phyloP scores from a whole-genome alignment of 92 coral and sea anemone genomes.

The Porites divaricata region DNA sequence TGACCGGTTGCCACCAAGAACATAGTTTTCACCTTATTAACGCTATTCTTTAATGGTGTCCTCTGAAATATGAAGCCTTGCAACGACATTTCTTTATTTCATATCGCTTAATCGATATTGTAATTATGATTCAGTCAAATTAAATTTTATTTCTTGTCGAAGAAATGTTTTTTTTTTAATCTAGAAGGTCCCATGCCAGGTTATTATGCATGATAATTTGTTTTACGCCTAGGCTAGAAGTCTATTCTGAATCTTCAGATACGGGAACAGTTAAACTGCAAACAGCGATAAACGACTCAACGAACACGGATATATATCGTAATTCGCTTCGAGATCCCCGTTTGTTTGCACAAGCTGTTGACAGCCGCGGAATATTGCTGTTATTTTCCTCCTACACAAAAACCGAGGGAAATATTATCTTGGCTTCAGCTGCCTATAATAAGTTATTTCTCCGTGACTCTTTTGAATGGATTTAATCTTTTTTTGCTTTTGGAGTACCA shows the following conservation, averaged over 20 bases:
- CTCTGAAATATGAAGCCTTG: not conserved
- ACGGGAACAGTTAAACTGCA: no score
- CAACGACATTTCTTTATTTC: slow-evolving; percentile 21
- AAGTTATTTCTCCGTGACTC: not conserved
- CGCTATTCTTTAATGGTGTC: slow-evolving; percentile 8
- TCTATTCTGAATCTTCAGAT: not conserved
- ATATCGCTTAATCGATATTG: slow-evolving; percentile 8
- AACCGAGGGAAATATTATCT: slow-evolving; percentile 19
- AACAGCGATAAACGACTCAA: not conserved
- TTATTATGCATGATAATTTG: not conserved
- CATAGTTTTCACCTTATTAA: slow-evolving; percentile 12
- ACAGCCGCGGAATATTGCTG: slow-evolving; percentile 18
- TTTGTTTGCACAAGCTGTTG: slow-evolving; percentile 26
- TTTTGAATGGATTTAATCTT: not conserved
- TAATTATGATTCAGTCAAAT: slow-evolving; percentile 19
- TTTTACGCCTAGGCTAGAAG: not conserved
- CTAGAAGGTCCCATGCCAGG: not conserved
- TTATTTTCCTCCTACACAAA: slow-evolving; percentile 22
- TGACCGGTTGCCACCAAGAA: not conserved
- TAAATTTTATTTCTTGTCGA: not conserved
- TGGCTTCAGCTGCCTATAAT: slow-evolving; percentile 23
- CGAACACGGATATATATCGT: slow-evolving; percentile 3
- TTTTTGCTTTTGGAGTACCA: not conserved
- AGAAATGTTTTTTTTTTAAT: no score
- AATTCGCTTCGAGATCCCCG: not conserved